Evolutionary conservation across 2,797 vertebrate genomes (phyloP), one percentile per base, ranked within the genome.

Genomic region (Neostethus bicornis): DNA sequence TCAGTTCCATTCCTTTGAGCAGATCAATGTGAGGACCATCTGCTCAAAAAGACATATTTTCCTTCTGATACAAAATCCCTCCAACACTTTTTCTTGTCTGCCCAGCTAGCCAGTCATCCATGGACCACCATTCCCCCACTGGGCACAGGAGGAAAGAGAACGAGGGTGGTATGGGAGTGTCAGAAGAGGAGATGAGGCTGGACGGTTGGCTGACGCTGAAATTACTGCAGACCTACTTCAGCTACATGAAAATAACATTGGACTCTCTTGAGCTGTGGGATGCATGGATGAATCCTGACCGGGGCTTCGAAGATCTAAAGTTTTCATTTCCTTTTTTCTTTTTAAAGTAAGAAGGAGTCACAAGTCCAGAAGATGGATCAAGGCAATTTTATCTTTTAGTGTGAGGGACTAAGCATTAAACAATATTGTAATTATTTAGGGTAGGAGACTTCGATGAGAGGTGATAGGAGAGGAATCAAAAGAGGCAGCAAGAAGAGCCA

Each of bases 131-230:
- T 44, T 62, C 70, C 85, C 83, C 83, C 85, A 74, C 4, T 19
- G 57, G 83, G 55, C 25, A 29, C 1, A 2, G 5, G 11, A 13
- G 4, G 19, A 2, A 19, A 37, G 41, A 50, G 38, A 62, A 19
- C 52, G 45, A 44, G 51, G 53, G 51, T 31, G 53, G 52, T 54
- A 59, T 39, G 48, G 66, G 70, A 73, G 61, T 47, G 52, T 37
- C 51, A 66, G 74, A 70, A 66, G 74, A 68, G 70, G 75, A 75
- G 73, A 85, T 80, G 77, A 73, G 66, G 63, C 59, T 81, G 75
- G 76, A 83, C 60, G 75, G 72, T 70, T 70, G 73, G 65, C 54
- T 78, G 78, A 56, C 78, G 77, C 73, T 43, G 66, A 84, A 85
- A 85, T 80, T 62, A 81, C 75, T 9, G 13, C 52, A 76, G 79